Evolutionary conservation across 2,113 vertebrate species (phyloP).

Genomic region (Odontophorus gujanensis): DNA sequence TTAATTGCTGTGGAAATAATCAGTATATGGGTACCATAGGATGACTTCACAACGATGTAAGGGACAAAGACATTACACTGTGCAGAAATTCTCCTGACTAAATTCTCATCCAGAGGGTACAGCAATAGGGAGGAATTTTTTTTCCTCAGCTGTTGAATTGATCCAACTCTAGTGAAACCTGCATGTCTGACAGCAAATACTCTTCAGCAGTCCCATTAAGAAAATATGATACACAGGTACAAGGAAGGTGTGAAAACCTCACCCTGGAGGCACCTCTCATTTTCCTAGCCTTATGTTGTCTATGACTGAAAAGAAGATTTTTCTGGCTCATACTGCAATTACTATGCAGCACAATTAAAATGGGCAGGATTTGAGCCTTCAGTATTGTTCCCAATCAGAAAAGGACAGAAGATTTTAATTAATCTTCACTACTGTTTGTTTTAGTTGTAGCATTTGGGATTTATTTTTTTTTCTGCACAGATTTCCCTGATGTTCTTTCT

Average conservation of each 20-base stretch:
- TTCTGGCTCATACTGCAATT: not conserved
- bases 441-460: not conserved
- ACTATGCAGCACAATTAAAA: not conserved
- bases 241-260: not conserved
- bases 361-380: not conserved
- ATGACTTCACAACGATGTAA: not conserved
- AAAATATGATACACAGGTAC: not conserved
- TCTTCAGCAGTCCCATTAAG: not conserved
- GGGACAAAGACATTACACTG: not conserved
- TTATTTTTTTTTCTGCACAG: not conserved
- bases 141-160: not conserved
- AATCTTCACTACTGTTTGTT: not conserved
- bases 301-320: not conserved
- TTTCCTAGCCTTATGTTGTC: not conserved
- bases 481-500: not conserved
- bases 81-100: not conserved
- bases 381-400: not conserved
- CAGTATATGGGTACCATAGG: accelerated
- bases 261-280: not conserved
- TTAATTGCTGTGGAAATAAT: not conserved
- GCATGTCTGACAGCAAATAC: not conserved
- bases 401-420: not conserved
- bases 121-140: not conserved
- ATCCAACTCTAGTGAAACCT: not conserved
- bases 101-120: not conserved